Evolutionary conservation across 92 coral and sea anemone species (phyloP).

Genomic region (Hydrozoanthus gracilis): DNA sequence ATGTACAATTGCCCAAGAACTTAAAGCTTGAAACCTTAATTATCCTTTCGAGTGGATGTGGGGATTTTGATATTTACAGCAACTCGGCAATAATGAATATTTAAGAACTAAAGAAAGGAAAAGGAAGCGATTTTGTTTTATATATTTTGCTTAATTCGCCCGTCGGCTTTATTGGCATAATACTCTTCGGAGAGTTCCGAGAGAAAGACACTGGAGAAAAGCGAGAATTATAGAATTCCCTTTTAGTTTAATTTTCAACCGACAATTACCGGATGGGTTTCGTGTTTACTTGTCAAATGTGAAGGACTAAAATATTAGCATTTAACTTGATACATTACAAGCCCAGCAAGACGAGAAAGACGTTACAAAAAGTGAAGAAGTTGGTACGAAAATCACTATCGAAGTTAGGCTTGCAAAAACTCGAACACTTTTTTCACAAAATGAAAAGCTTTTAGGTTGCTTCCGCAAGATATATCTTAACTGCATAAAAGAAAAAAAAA

Average conservation of each 20-base stretch:
- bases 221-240: background rate
- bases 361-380: background rate
- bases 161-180: too few species aligned
- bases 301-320: background rate
- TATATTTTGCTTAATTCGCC: too few species aligned
- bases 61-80: background rate
- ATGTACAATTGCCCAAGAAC: background rate
- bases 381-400: background rate
- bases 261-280: background rate
- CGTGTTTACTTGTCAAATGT: background rate
- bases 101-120: too few species aligned
- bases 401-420: background rate
- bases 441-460: background rate
- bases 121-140: too few species aligned
- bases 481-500: background rate
- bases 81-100: background rate
- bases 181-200: too few species aligned
- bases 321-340: background rate
- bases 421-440: background rate
- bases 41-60: background rate
- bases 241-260: background rate
- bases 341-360: background rate
- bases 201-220: background rate
- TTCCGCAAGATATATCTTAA: background rate
- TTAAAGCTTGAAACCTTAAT: background rate